A percentile compares a stretch with the other conserved stretches of the same genome.
Evolutionary conservation across 1,140 invertebrate species (phyloP).

Genomic region (Hyphantria cunea): DNA sequence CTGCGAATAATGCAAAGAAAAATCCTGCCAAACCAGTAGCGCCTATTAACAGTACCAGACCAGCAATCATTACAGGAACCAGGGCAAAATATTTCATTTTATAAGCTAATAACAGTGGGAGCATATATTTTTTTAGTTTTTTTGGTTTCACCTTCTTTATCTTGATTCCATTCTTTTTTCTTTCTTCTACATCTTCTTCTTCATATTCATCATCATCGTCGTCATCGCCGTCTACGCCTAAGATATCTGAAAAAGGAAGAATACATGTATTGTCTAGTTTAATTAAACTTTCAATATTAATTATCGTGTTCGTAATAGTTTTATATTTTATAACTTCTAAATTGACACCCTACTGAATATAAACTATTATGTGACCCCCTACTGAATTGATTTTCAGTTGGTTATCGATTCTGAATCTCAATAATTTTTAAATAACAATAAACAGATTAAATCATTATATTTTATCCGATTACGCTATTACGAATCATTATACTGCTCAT

Average conservation of each 20-base stretch:
- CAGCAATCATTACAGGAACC: constrained; percentile 88
- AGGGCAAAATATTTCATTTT: constrained; percentile 92
- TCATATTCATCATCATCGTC: constrained; percentile 54
- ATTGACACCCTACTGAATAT: too few species aligned
- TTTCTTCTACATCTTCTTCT: constrained; percentile 45
- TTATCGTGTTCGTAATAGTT: too few species aligned
- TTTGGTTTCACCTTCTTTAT: constrained; percentile 73
- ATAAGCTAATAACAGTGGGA: constrained; percentile 89
- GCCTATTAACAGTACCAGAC: constrained; percentile 87
- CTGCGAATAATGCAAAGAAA: constrained; percentile 91
- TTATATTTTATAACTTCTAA: too few species aligned
- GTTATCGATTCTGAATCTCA: too few species aligned
- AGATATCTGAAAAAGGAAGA: constrained; percentile 58
- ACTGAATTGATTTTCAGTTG: too few species aligned
- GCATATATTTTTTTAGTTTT: constrained; percentile 86
- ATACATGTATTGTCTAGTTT: constrained; percentile 5
- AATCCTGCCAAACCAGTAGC: constrained; percentile 91
- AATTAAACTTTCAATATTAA: not conserved
- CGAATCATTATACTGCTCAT: too few species aligned
- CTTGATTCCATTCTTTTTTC: constrained; percentile 47
- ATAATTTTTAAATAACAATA: too few species aligned
- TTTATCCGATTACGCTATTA: too few species aligned
- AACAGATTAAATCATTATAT: too few species aligned
- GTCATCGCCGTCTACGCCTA: constrained; percentile 65
- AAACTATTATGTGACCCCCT: too few species aligned